These are phyloP conservation scores for Acleris emargana DNA, from an alignment of 2,888 invertebrate genomes.

Conservation along the genomic window DNA sequence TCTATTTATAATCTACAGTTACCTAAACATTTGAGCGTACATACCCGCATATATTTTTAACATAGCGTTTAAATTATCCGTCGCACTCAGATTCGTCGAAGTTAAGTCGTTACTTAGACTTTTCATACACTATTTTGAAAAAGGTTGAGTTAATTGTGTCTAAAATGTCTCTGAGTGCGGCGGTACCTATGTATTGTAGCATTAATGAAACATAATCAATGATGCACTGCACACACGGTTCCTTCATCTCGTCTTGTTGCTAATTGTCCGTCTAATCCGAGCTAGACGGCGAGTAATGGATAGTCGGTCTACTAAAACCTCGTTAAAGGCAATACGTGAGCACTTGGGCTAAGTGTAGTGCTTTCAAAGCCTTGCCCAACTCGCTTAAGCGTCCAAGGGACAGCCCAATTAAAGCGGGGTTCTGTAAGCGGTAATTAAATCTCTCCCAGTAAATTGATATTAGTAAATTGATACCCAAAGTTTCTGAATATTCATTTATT, in stretches of 20 bases:
- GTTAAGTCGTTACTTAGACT: too few relatives aligned
- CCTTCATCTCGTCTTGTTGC: conserved; percentile 2
- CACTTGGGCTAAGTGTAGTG: conserved; percentile 45
- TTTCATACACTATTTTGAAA: too few relatives aligned
- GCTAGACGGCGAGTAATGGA: conserved; percentile 39
- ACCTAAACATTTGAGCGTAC: too few relatives aligned
- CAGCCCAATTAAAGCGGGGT: conserved; percentile 44
- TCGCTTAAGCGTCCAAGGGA: conserved; percentile 45
- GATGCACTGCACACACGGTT: conserved; percentile 7
- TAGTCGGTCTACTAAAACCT: conserved; percentile 45
- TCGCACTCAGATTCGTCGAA: too few relatives aligned
- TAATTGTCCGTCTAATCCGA: conserved; percentile 18
- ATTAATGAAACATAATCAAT: neutral
- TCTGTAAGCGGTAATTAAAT: conserved; percentile 28
- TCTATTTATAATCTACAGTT: too few relatives aligned
- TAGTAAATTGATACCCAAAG: conserved; percentile 25
- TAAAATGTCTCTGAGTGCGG: too few relatives aligned
- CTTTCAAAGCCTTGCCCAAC: conserved; percentile 49
- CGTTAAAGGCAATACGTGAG: conserved; percentile 49
- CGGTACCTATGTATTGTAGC: too few relatives aligned
- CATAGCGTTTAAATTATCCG: too few relatives aligned
- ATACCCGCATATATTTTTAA: too few relatives aligned
- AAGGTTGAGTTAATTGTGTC: too few relatives aligned
- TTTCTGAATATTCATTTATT: conserved; percentile 22
- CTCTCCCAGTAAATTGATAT: conserved; percentile 14